Base-by-base conservation (phyloP, 2,113 vertebrate genomes). In the Martes martes region DNA sequence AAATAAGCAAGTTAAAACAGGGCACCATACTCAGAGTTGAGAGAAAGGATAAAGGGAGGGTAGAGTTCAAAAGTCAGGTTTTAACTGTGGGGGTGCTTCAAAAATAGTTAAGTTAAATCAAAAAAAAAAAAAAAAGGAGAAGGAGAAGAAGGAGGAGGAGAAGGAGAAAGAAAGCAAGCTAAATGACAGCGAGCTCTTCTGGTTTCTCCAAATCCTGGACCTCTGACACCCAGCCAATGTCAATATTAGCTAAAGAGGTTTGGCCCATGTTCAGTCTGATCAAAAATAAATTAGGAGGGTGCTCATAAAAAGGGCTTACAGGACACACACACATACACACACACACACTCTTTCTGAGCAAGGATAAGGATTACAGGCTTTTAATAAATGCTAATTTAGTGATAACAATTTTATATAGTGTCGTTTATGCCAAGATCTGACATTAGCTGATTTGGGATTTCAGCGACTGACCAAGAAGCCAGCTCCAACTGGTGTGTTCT, bases 211-310 rank as follows among this genome's bases (percentile, higher is more conserved):
- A 96, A 95, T 88, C 76, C 89, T 81, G 92, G 59, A 93, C 93
- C 61, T 71, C 82, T 95, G 96, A 94, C 89, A 71, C 21, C 21
- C 52, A 83, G 97, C 95, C 97, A 98, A 91, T 14, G 65, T 95
- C 95, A 96, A 97, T 97, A 85, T 97, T 97, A 96, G 76, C 73
- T 89, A 73, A 96, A 92, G 92, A 95, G 85, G 95, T 63, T 97
- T 98, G 95, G 92, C 96, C 83, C 21, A 16, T 36, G 28, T 91
- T 96, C 67, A 93, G 93, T 94, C 93, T 39, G 93, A 97, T 97
- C 89, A 97, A 93, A 97, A 97, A 95, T 86, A 89, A 97, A 95
- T 96, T 95, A 98, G 95, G 55, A 91, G 50, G 89, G 83, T 93
- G 78, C 42, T 78, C 73, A 61, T 86, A 95, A 93, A 96, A 5